Percentiles rank a stretch among this genome's conserved stretches.
Conservation (phyloP, 37 sponge, comb jelly and placozoan species). For the Cliona cf. orientalis region DNA sequence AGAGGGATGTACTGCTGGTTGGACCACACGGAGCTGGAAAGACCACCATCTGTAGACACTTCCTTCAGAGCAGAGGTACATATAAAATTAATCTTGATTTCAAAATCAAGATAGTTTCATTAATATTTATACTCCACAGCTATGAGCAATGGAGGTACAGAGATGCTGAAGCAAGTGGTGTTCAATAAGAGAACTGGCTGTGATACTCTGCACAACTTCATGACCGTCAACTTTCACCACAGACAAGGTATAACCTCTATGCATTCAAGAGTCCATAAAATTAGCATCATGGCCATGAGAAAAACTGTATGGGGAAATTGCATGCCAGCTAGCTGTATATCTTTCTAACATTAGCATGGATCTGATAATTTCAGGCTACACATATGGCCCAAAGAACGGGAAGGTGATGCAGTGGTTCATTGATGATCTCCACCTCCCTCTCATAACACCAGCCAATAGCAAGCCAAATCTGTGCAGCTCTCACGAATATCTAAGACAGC, state of each 20-base stretch:
- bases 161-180: slow-evolving; percentile 54
- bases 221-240: slow-evolving; percentile 76
- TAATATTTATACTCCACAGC: slow-evolving; percentile 20
- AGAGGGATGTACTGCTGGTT: slow-evolving; percentile 52
- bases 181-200: slow-evolving; percentile 48
- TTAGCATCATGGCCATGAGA: no score
- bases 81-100: not conserved
- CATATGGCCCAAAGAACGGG: slow-evolving; percentile 78
- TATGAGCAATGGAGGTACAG: slow-evolving; percentile 41
- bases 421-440: slow-evolving; percentile 88
- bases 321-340: not conserved
- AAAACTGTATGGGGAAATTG: no score
- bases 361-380: slow-evolving; percentile 66
- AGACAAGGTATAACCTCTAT: slow-evolving; percentile 90
- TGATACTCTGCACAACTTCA: slow-evolving; percentile 59
- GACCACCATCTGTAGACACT: slow-evolving; percentile 57
- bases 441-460: not conserved
- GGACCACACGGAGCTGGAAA: slow-evolving; percentile 71
- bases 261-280: no score
- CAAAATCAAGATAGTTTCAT: not conserved
- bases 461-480: not conserved
- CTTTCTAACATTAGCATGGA: not conserved
- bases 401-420: slow-evolving; percentile 71
- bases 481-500: slow-evolving; percentile 79
- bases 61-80: slow-evolving; percentile 72